Percentiles rank a stretch among this genome's conserved stretches.
These are phyloP conservation scores for Conger conger DNA, from an alignment of 2,113 vertebrate species.

Conservation along the genomic window DNA sequence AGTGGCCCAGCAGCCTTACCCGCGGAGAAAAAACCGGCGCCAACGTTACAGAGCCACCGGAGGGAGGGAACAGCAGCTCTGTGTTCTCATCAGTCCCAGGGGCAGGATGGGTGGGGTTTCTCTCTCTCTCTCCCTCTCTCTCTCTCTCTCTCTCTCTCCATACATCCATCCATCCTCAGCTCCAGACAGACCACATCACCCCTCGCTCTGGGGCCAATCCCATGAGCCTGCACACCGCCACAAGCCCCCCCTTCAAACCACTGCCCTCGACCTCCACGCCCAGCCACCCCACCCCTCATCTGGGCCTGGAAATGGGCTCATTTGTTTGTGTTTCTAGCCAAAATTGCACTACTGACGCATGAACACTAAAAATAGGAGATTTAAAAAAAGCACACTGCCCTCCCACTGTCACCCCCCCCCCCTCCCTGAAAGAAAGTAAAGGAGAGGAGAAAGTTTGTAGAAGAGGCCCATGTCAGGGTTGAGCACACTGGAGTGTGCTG, in stretches of 20 bases:
- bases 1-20: not conserved
- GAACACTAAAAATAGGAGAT: not conserved
- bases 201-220: not conserved
- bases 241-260: too few relatives aligned
- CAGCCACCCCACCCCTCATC: not conserved
- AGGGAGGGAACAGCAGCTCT: not conserved
- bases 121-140: too few relatives aligned
- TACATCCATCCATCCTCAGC: too few relatives aligned
- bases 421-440: not conserved
- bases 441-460: not conserved
- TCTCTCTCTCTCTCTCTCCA: too few relatives aligned
- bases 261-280: not conserved
- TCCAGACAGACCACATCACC: not conserved
- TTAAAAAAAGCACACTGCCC: not conserved
- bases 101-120: not conserved
- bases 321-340: not conserved
- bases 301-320: not conserved
- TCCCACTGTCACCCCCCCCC: not conserved
- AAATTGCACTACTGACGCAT: not conserved
- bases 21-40: constrained; percentile 17
- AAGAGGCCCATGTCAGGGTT: too few relatives aligned
- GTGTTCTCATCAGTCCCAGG: not conserved
- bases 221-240: not conserved
- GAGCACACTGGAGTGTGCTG: too few relatives aligned
- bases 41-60: not conserved